Percentiles rank a stretch among this genome's conserved stretches.
Evolutionary conservation across 2,113 vertebrate genomes (phyloP).

Genomic region (Corydoras sp.): DNA sequence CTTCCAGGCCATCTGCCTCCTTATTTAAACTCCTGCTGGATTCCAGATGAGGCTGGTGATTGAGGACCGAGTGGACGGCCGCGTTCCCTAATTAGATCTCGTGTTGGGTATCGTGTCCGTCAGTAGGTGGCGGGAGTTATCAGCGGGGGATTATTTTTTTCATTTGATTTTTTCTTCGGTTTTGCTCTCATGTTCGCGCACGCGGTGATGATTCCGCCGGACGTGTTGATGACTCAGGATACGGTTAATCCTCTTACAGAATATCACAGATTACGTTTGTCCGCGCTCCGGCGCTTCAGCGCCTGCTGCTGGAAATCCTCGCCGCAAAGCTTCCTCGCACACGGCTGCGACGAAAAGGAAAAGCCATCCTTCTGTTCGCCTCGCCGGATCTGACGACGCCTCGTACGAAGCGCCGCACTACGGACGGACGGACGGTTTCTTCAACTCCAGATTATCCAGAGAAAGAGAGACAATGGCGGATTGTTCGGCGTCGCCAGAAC

Average conservation of each 20-base stretch:
- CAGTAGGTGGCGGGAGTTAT: neutral
- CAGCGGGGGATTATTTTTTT: neutral
- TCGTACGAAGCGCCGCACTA: neutral
- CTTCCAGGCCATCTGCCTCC: slow-evolving; percentile 35
- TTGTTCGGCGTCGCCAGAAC: neutral
- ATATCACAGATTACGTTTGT: slow-evolving; percentile 19
- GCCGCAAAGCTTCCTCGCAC: neutral
- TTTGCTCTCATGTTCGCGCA: slow-evolving; percentile 12
- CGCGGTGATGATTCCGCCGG: slow-evolving; percentile 14
- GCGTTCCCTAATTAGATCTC: slow-evolving; percentile 12
- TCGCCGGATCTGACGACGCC: neutral
- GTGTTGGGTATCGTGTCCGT: neutral
- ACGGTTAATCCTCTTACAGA: slow-evolving; percentile 24
- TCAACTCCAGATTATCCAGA: neutral
- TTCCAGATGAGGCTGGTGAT: slow-evolving; percentile 21
- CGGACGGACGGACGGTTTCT: neutral
- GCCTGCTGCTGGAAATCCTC: neutral
- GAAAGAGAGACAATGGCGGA: neutral
- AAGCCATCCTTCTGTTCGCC: neutral
- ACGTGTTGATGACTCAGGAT: slow-evolving; percentile 21
- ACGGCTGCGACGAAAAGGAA: slow-evolving; percentile 12
- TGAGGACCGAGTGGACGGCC: slow-evolving; percentile 14
- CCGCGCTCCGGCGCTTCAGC: slow-evolving; percentile 13
- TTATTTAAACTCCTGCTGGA: slow-evolving; percentile 39
- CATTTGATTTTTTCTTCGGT: too few relatives aligned